Percentiles rank a stretch among this genome's conserved stretches.
Evolutionary conservation across 2,113 vertebrate species (phyloP).

Genomic region (Sclerurus mexicanus): DNA sequence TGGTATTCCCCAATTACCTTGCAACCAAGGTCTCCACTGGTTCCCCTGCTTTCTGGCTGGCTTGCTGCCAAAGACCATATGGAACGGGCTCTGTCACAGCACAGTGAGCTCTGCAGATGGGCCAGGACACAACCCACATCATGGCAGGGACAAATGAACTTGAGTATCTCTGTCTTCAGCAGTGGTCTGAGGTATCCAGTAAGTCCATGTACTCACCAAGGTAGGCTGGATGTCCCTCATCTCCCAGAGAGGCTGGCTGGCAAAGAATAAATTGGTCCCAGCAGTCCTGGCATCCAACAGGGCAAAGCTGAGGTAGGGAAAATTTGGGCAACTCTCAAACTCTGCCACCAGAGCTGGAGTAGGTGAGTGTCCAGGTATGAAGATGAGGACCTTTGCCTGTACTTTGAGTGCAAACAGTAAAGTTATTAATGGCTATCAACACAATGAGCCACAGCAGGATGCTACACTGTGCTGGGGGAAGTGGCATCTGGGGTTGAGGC

Average conservation of each 20-base stretch:
- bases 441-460: not conserved
- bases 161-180: not conserved
- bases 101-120: not conserved
- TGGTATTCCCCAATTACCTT: not conserved
- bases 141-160: fast-evolving
- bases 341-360: not conserved
- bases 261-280: not conserved
- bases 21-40: not conserved
- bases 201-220: not conserved
- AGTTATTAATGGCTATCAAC: not conserved
- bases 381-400: not conserved
- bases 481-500: not conserved
- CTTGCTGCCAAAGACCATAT: not conserved
- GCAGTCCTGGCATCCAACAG: not conserved
- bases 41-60: not conserved
- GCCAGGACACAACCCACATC: not conserved
- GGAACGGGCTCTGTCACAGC: not conserved
- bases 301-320: not conserved
- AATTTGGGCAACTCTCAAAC: not conserved
- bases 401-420: not conserved
- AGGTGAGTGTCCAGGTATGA: not conserved
- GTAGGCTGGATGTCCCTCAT: not conserved
- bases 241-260: not conserved
- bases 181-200: fast-evolving
- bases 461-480: not conserved